phyloP scores from a whole-genome alignment of 1,140 invertebrate genomes.

The Hetaerina americana region DNA sequence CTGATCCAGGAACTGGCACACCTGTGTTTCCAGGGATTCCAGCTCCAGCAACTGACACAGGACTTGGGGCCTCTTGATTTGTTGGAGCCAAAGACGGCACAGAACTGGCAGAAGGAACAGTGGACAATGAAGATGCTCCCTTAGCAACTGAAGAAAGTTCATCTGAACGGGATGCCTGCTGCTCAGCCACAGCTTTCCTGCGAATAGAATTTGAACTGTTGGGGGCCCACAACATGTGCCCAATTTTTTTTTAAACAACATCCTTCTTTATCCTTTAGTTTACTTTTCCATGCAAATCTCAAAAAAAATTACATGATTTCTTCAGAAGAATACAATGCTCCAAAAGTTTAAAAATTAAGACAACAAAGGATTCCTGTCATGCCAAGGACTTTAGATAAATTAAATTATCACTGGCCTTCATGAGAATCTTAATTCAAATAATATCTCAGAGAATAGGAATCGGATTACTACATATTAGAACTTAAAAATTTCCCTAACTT shows the following conservation, averaged over 20 bases:
- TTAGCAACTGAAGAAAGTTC: background rate
- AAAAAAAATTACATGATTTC: too few species aligned
- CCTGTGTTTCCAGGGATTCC: background rate
- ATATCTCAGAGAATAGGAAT: background rate
- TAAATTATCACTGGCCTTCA: too few species aligned
- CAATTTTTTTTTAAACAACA: too few species aligned
- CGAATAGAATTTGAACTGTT: slow-evolving; percentile 11
- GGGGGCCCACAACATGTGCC: too few species aligned
- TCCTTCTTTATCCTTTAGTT: too few species aligned
- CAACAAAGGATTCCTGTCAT: too few species aligned
- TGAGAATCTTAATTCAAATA: too few species aligned
- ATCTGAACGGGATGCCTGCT: slow-evolving; percentile 16
- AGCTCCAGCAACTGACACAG: background rate
- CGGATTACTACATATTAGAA: background rate
- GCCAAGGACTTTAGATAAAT: too few species aligned
- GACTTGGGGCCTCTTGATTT: background rate
- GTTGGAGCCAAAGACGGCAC: background rate
- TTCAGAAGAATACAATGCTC: too few species aligned
- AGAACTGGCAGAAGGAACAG: background rate
- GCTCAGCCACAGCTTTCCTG: slow-evolving; percentile 41
- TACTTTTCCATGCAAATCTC: too few species aligned
- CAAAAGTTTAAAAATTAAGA: too few species aligned
- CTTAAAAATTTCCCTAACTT: background rate
- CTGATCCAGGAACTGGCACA: background rate
- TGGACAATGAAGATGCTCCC: background rate